Percentiles rank a stretch among this genome's conserved stretches.
These are phyloP conservation scores for Neoitamus cyanurus DNA, from an alignment of 2,888 invertebrate genomes.

Conservation along the genomic window DNA sequence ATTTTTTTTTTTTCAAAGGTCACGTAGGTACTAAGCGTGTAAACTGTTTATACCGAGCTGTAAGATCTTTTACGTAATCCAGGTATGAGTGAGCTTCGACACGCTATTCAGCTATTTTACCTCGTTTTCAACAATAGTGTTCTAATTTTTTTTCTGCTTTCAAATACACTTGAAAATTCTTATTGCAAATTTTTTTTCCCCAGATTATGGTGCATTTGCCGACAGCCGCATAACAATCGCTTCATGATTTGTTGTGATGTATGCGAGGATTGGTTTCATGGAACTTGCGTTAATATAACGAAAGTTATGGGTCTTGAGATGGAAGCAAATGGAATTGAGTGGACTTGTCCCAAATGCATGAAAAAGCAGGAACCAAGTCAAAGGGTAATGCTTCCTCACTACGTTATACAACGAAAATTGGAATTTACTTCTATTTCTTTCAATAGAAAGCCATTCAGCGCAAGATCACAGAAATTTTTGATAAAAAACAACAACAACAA, in stretches of 20 bases:
- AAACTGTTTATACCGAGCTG: no score
- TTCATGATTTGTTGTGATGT: slow-evolving; percentile 98
- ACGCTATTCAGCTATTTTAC: no score
- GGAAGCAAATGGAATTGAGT: slow-evolving; percentile 88
- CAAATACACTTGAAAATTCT: background rate
- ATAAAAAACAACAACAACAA: slow-evolving; percentile 28
- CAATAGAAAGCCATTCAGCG: slow-evolving; percentile 49
- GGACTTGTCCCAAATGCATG: slow-evolving; percentile 88
- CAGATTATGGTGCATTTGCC: slow-evolving; percentile 94
- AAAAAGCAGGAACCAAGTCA: slow-evolving; percentile 68
- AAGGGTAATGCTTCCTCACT: slow-evolving; percentile 56
- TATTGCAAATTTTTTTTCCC: background rate
- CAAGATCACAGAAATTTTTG: slow-evolving; percentile 50
- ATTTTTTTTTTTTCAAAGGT: no score
- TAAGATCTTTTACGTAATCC: no score
- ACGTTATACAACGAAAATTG: background rate
- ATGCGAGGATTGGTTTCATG: slow-evolving; percentile 98
- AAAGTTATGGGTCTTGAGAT: slow-evolving; percentile 91
- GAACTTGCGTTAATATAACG: slow-evolving; percentile 95
- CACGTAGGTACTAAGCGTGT: no score
- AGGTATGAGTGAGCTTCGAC: no score
- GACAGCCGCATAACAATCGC: slow-evolving; percentile 92
- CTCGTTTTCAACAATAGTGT: no score
- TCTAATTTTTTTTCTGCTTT: background rate
- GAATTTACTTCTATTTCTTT: background rate